phyloP scores from a whole-genome alignment of 2,113 vertebrate genomes.

The Chaenogobius annularis region DNA sequence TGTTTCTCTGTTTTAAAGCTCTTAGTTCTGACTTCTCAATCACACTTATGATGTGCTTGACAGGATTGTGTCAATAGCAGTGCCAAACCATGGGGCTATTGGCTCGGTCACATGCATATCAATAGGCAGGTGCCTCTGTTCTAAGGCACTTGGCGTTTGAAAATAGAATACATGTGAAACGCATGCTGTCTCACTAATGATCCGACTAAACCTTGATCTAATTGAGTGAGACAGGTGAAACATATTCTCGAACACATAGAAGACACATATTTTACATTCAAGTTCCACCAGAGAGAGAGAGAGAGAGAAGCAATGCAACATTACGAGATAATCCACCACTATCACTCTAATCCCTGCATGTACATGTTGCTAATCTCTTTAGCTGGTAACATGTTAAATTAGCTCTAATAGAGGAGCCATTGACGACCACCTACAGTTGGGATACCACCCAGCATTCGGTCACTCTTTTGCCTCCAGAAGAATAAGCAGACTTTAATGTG shows the following conservation, averaged over 20 bases:
- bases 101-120: slow-evolving; percentile 58
- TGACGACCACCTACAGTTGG: slow-evolving; percentile 70
- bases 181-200: slow-evolving; percentile 70
- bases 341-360: slow-evolving; percentile 75
- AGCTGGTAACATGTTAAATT: slow-evolving; percentile 76
- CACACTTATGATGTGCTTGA: slow-evolving; percentile 39
- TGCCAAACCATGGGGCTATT: slow-evolving; percentile 54
- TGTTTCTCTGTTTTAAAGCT: background rate
- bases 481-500: slow-evolving; percentile 54
- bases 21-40: slow-evolving; percentile 50
- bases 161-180: slow-evolving; percentile 69
- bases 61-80: slow-evolving; percentile 42
- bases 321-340: slow-evolving; percentile 71
- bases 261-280: slow-evolving; percentile 52
- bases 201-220: slow-evolving; percentile 67
- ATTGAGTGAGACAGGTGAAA: slow-evolving; percentile 72
- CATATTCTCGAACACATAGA: slow-evolving; percentile 44
- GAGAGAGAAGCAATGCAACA: slow-evolving; percentile 49
- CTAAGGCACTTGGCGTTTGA: slow-evolving; percentile 57
- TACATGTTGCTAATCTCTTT: slow-evolving; percentile 77
- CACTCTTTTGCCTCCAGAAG: slow-evolving; percentile 59
- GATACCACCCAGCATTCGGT: slow-evolving; percentile 75
- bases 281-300: slow-evolving; percentile 50
- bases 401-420: slow-evolving; percentile 69
- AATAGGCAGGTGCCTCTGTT: slow-evolving; percentile 66